Evolutionary conservation across 2,888 invertebrate genomes (phyloP), one percentile per base, ranked within the genome.

Genomic region (Yponomeuta cagnagella): DNA sequence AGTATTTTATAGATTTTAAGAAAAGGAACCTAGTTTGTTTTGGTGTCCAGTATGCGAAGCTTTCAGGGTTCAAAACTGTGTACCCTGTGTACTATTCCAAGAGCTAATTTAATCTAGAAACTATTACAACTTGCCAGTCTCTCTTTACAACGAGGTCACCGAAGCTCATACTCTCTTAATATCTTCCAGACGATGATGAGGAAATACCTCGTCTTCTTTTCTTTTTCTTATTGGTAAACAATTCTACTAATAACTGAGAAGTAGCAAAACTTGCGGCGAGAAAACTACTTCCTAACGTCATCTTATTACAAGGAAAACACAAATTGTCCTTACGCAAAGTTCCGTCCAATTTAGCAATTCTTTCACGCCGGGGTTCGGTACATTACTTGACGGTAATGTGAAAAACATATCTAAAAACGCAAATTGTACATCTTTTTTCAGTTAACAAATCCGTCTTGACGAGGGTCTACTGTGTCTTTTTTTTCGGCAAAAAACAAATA

Each of bases 371-470:
- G 23, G 23, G 43, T 43, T 43, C 80, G 77, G 86, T 83, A 82
- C 86, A 88, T 88, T 85, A 87, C 83, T 85, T 86, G 86, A 87
- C 87, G 84, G 81, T 68, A 68, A 68, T 68, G 31, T 68, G 86
- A 86, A 86, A 86, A 86, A 86, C 84, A 84, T 86, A 63, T 63
- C 70, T 65, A 85, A 15, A 86, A 87, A 87, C 79, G 83, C 83
- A 85, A 89, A 89, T 88, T 88, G 87, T 88, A 87, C 82, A 85
- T 84, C 83, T 52, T n/a, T 48, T 87, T 88, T 83, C 85, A 87
- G 88, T 88, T 88, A 87, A 87, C 85, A 90, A 90, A 90, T 89
- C 89, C 89, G 77, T 81, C 86, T 83, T 90, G 89, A 90, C 90
- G 88, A 90, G 89, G 90, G 89, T 89, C 78, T 70, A 66, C 37